Base-by-base conservation (phyloP, 2,113 vertebrate genomes). In the Azemiops feae region DNA sequence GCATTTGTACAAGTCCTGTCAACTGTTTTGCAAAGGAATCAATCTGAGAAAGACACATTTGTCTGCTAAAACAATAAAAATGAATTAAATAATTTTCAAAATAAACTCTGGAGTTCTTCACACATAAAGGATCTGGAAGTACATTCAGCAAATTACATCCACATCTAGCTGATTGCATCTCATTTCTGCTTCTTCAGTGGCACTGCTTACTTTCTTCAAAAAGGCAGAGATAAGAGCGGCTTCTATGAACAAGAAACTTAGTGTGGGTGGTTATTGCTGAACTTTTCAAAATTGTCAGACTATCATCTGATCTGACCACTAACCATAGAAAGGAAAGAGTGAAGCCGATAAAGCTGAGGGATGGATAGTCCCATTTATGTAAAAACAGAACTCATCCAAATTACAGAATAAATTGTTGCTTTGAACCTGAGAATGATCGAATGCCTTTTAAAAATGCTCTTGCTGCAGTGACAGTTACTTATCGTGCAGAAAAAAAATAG, bases 271-370 rank as follows among this genome's bases (percentile, higher is more conserved):
- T 27, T 12, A 30, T n/a, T 57, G 16, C 39, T 93, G 18, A 81
- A 43, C 11, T 43, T 92, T 92, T 91, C 91, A 54, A 12, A 64
- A 39, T n/a, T 11, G 18, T 87, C 47, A 87, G 34, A 58, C 47
- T 23, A 85, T 93, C 89, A 58, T 85, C 57, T 94, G 74, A 89
- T 47, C 27, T 87, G 57, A 69, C n/a, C 16, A 52, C 45, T 86
- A 64, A 86, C 34, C 87, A 9, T n/a, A 64, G n/a, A 43, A 12
- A 12, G 52, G 39, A n/a, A 7, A 58, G 3, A 53, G 4, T 20
- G n/a, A 81, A 89, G 55, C 34, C 86, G 69, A 18, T 85, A n/a
- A 1, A 18, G 34, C 18, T 7, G 22, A 45, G 9, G 39, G 64
- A 55, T 45, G 74, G 91, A 81, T 92, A 87, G 89, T 64, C 91